Conservation (phyloP, 1,140 invertebrate genomes). For the Aphaenogaster floridana region DNA sequence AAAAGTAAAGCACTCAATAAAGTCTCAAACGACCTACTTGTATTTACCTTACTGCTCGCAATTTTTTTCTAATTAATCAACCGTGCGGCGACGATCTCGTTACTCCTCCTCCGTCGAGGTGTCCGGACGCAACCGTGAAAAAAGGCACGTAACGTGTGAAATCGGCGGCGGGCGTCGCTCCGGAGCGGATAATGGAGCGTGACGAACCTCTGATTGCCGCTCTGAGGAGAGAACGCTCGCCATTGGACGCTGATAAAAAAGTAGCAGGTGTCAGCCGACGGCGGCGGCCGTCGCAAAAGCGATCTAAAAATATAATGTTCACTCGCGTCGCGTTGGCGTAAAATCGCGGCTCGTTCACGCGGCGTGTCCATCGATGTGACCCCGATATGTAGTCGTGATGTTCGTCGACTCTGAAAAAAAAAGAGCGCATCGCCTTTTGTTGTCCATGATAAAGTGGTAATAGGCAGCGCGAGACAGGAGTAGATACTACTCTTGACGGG, state of each 20-base stretch:
- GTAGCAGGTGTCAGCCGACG: conserved; percentile 43
- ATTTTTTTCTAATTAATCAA: conserved; percentile 55
- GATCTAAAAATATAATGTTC: conserved; percentile 72
- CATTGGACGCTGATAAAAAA: conserved; percentile 71
- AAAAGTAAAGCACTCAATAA: conserved; percentile 17
- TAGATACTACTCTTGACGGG: conserved; percentile 12
- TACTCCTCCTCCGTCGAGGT: background rate
- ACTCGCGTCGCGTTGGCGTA: conserved; percentile 76
- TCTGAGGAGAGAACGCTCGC: conserved; percentile 33
- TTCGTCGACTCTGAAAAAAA: conserved; percentile 61
- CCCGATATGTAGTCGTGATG: conserved; percentile 70
- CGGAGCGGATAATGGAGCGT: conserved; percentile 62
- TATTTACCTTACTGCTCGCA: conserved; percentile 37
- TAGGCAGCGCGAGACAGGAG: conserved; percentile 21
- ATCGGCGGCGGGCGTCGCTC: conserved; percentile 32
- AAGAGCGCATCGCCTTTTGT: conserved; percentile 62
- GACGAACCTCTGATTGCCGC: conserved; percentile 72
- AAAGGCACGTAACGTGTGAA: conserved; percentile 38
- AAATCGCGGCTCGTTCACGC: conserved; percentile 72
- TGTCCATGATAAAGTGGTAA: conserved; percentile 57
- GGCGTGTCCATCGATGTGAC: conserved; percentile 76
- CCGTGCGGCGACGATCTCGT: conserved; percentile 30
- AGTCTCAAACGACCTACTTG: conserved; percentile 23
- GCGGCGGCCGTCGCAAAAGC: conserved; percentile 52
- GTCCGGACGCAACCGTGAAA: conserved; percentile 26